Percentiles rank a stretch among this genome's conserved stretches.
Conservation (phyloP, 2,113 vertebrate species). For the Datnioides undecimradiatus region DNA sequence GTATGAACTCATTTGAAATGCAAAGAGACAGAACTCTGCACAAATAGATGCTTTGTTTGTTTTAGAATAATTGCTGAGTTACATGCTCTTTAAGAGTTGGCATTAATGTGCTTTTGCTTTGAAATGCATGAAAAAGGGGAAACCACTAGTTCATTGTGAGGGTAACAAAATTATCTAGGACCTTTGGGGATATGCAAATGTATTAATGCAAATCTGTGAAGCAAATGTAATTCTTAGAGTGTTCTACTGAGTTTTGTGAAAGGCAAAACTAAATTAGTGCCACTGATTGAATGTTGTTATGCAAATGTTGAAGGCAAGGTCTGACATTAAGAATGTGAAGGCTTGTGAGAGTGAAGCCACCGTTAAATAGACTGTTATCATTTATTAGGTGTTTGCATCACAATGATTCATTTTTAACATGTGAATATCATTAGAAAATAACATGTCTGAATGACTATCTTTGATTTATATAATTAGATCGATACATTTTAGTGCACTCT, state of each 20-base stretch:
- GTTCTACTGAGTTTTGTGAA: neutral
- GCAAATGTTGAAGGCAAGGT: neutral
- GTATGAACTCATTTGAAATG: neutral
- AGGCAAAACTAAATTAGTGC: neutral
- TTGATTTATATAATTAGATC: neutral
- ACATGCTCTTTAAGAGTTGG: constrained; percentile 1
- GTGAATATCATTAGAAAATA: neutral
- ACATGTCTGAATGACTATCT: neutral
- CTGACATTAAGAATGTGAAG: constrained; percentile 3
- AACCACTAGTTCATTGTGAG: neutral
- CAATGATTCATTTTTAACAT: neutral
- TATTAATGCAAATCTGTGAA: neutral
- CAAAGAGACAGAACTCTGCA: neutral
- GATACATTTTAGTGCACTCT: no score
- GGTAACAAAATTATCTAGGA: neutral
- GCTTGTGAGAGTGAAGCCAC: neutral
- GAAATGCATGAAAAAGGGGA: constrained; percentile 1
- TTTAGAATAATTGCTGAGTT: neutral
- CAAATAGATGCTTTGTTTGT: neutral
- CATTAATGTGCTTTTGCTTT: neutral
- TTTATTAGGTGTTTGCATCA: neutral
- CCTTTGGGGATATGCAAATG: neutral
- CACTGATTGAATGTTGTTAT: neutral
- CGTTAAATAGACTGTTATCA: neutral
- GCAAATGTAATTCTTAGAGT: neutral